A percentile compares a stretch with the other conserved stretches of the same genome.
phyloP scores from a whole-genome alignment of 2,888 invertebrate genomes.

The Acrobeloides nanus region DNA sequence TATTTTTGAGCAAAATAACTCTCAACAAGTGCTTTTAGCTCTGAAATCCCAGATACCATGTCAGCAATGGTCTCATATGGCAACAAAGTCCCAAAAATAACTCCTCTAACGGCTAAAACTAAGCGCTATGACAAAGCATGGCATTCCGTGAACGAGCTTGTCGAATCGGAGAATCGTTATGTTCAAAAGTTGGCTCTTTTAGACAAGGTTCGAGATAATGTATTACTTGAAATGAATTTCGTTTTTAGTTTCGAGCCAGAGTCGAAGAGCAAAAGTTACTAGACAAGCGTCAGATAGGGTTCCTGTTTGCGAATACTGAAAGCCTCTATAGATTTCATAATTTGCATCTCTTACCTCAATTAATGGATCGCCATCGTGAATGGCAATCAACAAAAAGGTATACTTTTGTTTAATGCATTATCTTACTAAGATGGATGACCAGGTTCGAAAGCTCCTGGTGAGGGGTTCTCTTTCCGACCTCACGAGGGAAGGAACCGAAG shows the following conservation, averaged over 20 bases:
- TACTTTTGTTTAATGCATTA: too few relatives aligned
- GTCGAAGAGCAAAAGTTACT: conserved; percentile 64
- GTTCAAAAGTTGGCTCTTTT: conserved; percentile 62
- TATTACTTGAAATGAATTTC: background rate
- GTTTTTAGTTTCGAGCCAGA: conserved; percentile 60
- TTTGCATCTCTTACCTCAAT: conserved; percentile 63
- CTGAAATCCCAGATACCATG: conserved; percentile 31
- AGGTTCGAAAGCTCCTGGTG: too few relatives aligned
- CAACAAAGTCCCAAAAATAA: conserved; percentile 8
- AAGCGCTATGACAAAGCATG: conserved; percentile 49
- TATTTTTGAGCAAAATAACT: background rate
- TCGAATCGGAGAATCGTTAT: conserved; percentile 63
- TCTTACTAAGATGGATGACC: too few relatives aligned
- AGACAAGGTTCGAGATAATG: conserved; percentile 59
- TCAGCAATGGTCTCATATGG: conserved; percentile 29
- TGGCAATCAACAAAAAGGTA: conserved; percentile 58
- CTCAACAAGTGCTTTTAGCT: conserved; percentile 14
- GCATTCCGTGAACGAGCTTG: conserved; percentile 62
- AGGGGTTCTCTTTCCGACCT: too few relatives aligned
- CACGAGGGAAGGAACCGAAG: too few relatives aligned
- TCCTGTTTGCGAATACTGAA: conserved; percentile 65
- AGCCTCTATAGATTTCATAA: conserved; percentile 65
- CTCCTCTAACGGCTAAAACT: conserved; percentile 20
- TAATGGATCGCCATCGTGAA: conserved; percentile 61
- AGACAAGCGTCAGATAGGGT: conserved; percentile 58